Evolutionary conservation across 2,113 vertebrate species (phyloP), one percentile per base, ranked within the genome.

Genomic region (Macaca nemestrina): DNA sequence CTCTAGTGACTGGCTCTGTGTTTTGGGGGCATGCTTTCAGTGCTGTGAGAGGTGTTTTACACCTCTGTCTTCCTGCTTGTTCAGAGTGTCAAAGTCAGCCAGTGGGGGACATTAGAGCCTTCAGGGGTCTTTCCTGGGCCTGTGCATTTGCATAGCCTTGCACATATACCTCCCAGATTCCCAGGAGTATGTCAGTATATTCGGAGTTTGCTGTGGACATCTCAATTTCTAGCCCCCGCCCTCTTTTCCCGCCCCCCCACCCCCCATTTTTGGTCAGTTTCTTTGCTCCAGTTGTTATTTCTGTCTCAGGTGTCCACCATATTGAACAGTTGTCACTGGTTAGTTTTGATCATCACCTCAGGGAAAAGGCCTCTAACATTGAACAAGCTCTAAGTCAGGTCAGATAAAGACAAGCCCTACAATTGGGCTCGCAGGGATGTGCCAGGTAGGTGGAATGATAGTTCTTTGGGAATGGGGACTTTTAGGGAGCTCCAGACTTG

Each of bases 201-300:
- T 70, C 40, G 55, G 2, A 67, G 50, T 88, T 80, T 5, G n/a
- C 59, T 67, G 61, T 86, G 48, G 40, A 61, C 12, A 17, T 78
- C 40, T 86, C 35, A 12, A 55, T 72, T 48, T 79, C 25, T 38
- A 76, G 35, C 38, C 48, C 3, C 13, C 12, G 48, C 12, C 48
- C 48, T 50, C 48, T 12, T 14, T 48, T 48, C 10, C 17, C 0
- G 2, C 6, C 1, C 17, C 52, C 0, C 1, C 52, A 8, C 52
- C 18, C 52, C 2, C 18, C 3, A n/a, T 17, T 38, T 87, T 90
- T 89, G 57, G 70, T 72, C 38, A 61, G 10, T 64, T 87, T 88
- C n/a, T 90, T 73, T 82, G 76, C 11, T 48, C 14, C 16, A 7
- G 52, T 27, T 45, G 25, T 83, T 72, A 30, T 64, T 75, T 27